Conservation (phyloP, 1,140 invertebrate species). For the Cyrtorhinus lividipennis region DNA sequence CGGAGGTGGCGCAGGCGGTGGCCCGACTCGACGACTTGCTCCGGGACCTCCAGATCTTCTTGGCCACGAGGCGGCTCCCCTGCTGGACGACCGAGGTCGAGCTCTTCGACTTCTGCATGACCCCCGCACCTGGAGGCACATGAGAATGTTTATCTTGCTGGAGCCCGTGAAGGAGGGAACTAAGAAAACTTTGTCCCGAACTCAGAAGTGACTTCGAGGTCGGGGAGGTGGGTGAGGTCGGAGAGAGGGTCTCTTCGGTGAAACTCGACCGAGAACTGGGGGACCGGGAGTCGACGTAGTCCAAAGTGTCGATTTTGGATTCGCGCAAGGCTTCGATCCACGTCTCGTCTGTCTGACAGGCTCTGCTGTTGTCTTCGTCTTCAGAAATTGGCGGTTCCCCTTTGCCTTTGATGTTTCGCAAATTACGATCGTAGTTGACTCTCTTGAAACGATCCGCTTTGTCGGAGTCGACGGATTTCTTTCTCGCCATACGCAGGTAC, state of each 20-base stretch:
- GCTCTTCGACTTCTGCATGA: constrained; percentile 77
- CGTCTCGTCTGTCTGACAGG: constrained; percentile 54
- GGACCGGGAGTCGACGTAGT: constrained; percentile 28
- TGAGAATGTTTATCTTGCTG: constrained; percentile 19
- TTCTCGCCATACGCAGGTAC: constrained; percentile 67
- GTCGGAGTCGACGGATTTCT: constrained; percentile 65
- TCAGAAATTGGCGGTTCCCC: constrained; percentile 55
- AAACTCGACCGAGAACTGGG: constrained; percentile 29
- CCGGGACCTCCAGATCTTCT: constrained; percentile 64
- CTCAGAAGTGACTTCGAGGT: constrained; percentile 30
- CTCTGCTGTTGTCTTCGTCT: constrained; percentile 52
- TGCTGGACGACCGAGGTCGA: constrained; percentile 70
- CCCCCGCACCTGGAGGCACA: constrained; percentile 31
- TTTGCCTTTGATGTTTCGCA: constrained; percentile 67
- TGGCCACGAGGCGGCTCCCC: constrained; percentile 52
- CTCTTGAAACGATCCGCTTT: constrained; percentile 68
- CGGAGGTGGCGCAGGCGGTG: constrained; percentile 31
- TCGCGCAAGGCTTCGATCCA: constrained; percentile 41
- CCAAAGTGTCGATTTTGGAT: constrained; percentile 27
- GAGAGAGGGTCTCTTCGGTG: constrained; percentile 36
- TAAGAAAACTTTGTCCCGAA: constrained; percentile 46
- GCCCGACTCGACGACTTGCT: constrained; percentile 61
- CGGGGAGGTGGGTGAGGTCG: constrained; percentile 31
- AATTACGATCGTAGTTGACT: constrained; percentile 73
- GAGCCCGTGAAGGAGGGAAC: constrained; percentile 45